Percentiles rank a stretch among this genome's conserved stretches.
These are phyloP conservation scores for Steinernema khuongi DNA, from an alignment of 1,140 invertebrate species.

Conservation along the genomic window DNA sequence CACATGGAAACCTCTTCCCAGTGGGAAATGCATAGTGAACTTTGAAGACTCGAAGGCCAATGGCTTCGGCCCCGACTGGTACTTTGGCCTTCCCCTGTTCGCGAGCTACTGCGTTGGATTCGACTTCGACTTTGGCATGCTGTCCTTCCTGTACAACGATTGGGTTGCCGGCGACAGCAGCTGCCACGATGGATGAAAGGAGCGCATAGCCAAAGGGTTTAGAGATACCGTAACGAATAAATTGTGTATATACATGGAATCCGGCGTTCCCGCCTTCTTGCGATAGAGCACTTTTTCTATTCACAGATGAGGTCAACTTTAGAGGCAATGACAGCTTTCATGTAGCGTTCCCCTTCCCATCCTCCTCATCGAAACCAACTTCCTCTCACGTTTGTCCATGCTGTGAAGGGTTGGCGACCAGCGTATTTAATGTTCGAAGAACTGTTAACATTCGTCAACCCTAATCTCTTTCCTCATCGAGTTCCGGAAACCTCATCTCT, in stretches of 20 bases:
- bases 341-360: too few species aligned
- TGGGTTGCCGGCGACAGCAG: not conserved
- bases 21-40: not conserved
- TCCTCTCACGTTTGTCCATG: too few species aligned
- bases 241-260: conserved; percentile 93
- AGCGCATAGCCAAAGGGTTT: too few species aligned
- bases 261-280: conserved; percentile 97
- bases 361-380: too few species aligned
- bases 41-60: not conserved
- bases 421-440: too few species aligned
- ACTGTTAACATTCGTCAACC: too few species aligned
- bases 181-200: not conserved
- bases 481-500: too few species aligned
- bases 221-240: conserved; percentile 7
- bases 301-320: too few species aligned
- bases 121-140: not conserved
- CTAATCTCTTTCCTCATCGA: too few species aligned
- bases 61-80: not conserved
- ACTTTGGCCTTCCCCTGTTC: not conserved
- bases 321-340: too few species aligned
- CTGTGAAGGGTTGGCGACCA: too few species aligned
- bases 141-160: not conserved
- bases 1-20: not conserved
- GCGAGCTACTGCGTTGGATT: not conserved
- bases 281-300: conserved; percentile 98